Evolutionary conservation across 1,140 invertebrate species (phyloP).

Genomic region (Tachypleus tridentatus): DNA sequence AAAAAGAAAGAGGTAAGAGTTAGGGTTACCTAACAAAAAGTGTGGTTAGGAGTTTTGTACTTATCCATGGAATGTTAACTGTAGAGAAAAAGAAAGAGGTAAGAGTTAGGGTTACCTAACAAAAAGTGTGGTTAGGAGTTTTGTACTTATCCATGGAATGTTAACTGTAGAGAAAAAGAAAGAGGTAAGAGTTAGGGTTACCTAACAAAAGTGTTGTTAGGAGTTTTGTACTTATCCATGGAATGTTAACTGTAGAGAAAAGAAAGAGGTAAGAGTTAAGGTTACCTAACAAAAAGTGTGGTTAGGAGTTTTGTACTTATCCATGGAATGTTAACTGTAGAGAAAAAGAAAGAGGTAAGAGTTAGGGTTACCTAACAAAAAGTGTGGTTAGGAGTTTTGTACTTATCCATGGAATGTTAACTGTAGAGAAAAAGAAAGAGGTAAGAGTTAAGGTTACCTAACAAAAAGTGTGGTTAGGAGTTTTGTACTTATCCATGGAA

Average conservation of each 20-base stretch:
- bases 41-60: conserved; percentile 92
- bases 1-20: conserved; percentile 53
- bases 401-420: conserved; percentile 87
- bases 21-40: too few species aligned
- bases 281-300: too few species aligned
- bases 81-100: conserved; percentile 66
- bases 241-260: conserved; percentile 74
- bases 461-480: too few species aligned
- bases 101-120: not conserved
- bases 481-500: conserved; percentile 92
- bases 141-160: conserved; percentile 88
- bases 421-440: conserved; percentile 67
- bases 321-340: conserved; percentile 82
- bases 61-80: conserved; percentile 83
- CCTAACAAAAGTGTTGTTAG: too few species aligned
- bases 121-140: too few species aligned
- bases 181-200: conserved; percentile 41
- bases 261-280: conserved; percentile 46
- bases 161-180: conserved; percentile 67
- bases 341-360: conserved; percentile 55
- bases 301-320: conserved; percentile 90
- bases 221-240: conserved; percentile 90
- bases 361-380: too few species aligned
- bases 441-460: conserved; percentile 30
- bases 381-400: too few species aligned